A percentile compares a stretch with the other conserved stretches of the same genome.
phyloP scores from a whole-genome alignment of 2,113 vertebrate genomes.

The Hemicordylus capensis region DNA sequence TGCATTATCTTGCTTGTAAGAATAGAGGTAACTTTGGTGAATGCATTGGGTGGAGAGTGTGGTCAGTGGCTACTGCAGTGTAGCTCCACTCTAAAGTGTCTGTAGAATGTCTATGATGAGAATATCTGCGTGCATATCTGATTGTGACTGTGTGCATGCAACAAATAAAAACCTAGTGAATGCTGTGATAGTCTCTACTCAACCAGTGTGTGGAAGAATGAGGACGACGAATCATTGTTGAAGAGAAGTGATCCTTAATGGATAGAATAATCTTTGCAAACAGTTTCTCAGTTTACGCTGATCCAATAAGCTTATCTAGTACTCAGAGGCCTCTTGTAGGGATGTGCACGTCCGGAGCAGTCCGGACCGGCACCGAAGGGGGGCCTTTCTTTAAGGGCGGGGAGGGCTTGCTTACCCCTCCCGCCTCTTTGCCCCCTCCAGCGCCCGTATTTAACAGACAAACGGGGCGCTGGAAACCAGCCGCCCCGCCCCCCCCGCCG shows the following conservation, averaged over 20 bases:
- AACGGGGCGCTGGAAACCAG: too few relatives aligned
- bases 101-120: too few relatives aligned
- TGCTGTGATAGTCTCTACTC: neutral
- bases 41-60: neutral
- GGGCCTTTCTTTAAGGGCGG: too few relatives aligned
- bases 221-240: too few relatives aligned
- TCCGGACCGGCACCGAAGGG: too few relatives aligned
- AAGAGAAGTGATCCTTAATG: neutral
- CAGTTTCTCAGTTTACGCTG: neutral
- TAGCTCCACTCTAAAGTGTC: neutral
- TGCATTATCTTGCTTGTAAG: neutral
- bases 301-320: neutral
- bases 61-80: neutral
- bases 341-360: too few relatives aligned
- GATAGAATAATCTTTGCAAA: neutral
- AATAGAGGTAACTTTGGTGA: neutral
- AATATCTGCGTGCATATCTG: too few relatives aligned
- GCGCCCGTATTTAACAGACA: too few relatives aligned
- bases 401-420: too few relatives aligned
- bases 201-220: neutral
- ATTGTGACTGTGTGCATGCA: neutral
- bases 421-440: too few relatives aligned
- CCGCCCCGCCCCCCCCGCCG: too few relatives aligned
- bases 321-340: too few relatives aligned
- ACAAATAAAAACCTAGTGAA: neutral